Conservation (phyloP, 2,113 vertebrate genomes). For the Hippolais icterina region DNA sequence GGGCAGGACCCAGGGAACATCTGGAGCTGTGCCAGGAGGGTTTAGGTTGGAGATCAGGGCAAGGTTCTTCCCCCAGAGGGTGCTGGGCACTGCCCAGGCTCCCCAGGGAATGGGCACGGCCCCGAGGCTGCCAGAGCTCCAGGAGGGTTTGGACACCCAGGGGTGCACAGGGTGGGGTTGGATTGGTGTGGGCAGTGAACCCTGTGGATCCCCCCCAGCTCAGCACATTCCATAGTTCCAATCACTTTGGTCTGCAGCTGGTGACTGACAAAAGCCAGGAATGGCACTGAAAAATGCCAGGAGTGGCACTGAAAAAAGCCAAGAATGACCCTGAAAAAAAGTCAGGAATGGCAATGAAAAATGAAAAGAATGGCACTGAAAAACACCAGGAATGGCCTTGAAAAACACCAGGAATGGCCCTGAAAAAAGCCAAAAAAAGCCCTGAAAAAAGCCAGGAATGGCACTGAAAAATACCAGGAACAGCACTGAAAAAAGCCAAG, state of each 20-base stretch:
- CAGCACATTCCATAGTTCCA: background rate
- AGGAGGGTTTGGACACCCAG: background rate
- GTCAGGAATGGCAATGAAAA: no score
- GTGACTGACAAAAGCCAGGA: no score
- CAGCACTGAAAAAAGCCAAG: no score
- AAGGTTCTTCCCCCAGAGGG: background rate
- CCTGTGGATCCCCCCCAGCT: rapidly evolving
- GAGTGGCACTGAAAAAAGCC: no score
- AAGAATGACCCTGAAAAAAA: no score
- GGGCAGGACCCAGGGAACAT: rapidly evolving
- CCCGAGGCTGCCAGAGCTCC: background rate
- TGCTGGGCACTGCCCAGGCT: background rate
- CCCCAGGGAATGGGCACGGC: background rate
- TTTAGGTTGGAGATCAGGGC: rapidly evolving
- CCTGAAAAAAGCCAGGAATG: no score
- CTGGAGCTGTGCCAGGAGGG: background rate
- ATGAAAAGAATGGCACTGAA: background rate
- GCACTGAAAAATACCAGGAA: no score
- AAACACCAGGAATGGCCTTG: no score
- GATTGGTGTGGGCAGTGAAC: background rate
- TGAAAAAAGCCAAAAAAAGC: no score
- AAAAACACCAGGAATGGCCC: no score
- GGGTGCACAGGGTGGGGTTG: background rate
- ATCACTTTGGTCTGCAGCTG: background rate
- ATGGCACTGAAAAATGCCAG: background rate